Conservation (phyloP, 2,888 invertebrate genomes). For the Agonopterix arenella region DNA sequence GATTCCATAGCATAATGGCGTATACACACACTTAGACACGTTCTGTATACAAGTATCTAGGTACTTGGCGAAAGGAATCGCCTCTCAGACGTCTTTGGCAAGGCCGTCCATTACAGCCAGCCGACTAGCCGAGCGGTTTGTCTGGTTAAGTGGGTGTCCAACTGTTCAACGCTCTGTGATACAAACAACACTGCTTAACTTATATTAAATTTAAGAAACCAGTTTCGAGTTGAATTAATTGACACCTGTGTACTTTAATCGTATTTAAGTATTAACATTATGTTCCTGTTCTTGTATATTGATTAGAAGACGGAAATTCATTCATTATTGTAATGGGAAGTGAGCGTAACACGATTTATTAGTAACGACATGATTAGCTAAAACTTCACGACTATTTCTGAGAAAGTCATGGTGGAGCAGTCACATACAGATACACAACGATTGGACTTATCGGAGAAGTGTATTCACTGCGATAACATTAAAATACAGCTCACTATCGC, state of each 20-base stretch:
- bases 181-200: not conserved
- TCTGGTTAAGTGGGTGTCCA: conserved; percentile 14
- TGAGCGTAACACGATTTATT: conserved; percentile 9
- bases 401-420: conserved; percentile 47
- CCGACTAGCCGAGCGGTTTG: conserved; percentile 27
- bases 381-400: conserved; percentile 43
- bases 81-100: conserved; percentile 51
- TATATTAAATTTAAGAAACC: not conserved
- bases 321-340: not conserved
- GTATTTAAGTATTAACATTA: no score
- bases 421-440: conserved; percentile 55
- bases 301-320: not conserved
- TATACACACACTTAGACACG: no score
- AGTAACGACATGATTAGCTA: conserved; percentile 34
- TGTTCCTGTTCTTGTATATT: no score
- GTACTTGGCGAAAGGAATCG: conserved; percentile 45
- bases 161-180: not conserved
- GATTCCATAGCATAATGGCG: no score
- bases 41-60: not conserved
- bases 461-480: conserved; percentile 70
- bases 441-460: conserved; percentile 60
- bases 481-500: conserved; percentile 62
- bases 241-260: no score
- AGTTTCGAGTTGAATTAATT: conserved; percentile 3
- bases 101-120: conserved; percentile 42